phyloP scores from a whole-genome alignment of 2,888 invertebrate species.

The Lamellibrachia columna region DNA sequence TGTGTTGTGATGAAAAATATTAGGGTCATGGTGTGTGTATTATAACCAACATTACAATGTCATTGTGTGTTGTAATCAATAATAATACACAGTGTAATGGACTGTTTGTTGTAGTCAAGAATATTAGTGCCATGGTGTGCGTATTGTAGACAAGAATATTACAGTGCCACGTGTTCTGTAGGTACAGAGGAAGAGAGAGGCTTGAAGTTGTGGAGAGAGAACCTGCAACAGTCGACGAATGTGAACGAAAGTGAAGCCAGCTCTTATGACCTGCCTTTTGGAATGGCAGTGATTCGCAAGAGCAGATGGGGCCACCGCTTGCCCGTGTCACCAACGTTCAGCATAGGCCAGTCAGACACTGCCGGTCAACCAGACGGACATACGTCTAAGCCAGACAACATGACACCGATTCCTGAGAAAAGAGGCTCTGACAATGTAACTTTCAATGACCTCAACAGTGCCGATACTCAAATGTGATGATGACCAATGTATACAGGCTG shows the following conservation, averaged over 20 bases:
- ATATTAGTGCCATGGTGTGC: too few relatives aligned
- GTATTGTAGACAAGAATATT: not conserved
- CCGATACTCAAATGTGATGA: not conserved
- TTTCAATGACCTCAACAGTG: not conserved
- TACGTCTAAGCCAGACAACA: not conserved
- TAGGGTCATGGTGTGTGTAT: too few relatives aligned
- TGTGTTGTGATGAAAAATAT: too few relatives aligned
- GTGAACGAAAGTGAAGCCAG: not conserved
- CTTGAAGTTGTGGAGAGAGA: conserved; percentile 77
- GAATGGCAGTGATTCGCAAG: not conserved
- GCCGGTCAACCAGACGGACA: not conserved
- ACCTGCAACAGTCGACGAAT: not conserved
- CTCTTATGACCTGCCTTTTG: not conserved
- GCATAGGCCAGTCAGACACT: not conserved
- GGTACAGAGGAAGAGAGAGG: conserved; percentile 81
- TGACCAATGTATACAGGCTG: not conserved
- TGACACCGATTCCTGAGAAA: not conserved
- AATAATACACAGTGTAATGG: too few relatives aligned
- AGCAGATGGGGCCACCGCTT: not conserved
- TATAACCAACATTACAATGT: too few relatives aligned
- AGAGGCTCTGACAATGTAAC: not conserved
- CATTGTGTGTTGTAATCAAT: too few relatives aligned
- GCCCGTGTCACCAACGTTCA: not conserved
- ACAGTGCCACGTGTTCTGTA: conserved; percentile 54
- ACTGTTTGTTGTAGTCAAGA: too few relatives aligned